These are phyloP conservation scores for Cephalopholis sonnerati DNA, from an alignment of 2,113 vertebrate species.

Conservation along the genomic window DNA sequence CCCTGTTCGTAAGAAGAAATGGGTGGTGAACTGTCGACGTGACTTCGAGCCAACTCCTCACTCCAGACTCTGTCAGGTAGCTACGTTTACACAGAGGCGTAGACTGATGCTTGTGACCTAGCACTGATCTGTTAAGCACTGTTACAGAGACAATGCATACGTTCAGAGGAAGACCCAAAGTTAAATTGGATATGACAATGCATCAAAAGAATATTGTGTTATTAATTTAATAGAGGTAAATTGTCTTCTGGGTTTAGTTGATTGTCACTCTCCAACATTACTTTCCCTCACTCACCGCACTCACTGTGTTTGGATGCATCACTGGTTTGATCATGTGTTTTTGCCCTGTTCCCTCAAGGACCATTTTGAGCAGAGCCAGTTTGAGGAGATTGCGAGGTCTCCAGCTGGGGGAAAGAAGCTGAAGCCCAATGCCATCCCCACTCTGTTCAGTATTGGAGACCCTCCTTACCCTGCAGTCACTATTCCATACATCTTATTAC, in stretches of 20 bases:
- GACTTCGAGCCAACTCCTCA: slow-evolving; percentile 87
- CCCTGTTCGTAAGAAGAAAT: slow-evolving; percentile 83
- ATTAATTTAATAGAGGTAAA: not conserved
- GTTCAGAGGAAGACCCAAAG: not conserved
- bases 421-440: slow-evolving; percentile 87
- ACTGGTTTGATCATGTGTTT: not conserved
- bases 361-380: slow-evolving; percentile 87
- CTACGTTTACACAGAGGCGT: slow-evolving; percentile 41
- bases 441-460: slow-evolving; percentile 82
- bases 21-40: slow-evolving; percentile 86
- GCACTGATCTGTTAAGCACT: not conserved
- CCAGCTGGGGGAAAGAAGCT: slow-evolving; percentile 86
- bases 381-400: slow-evolving; percentile 86
- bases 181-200: not conserved
- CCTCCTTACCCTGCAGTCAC: slow-evolving; percentile 79
- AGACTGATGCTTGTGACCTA: not conserved
- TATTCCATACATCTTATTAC: slow-evolving; percentile 66
- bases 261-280: not conserved
- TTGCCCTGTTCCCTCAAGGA: slow-evolving; percentile 71
- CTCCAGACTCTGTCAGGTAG: slow-evolving; percentile 85
- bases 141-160: not conserved
- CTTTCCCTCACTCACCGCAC: not conserved
- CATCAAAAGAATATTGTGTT: not conserved
- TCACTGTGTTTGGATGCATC: not conserved
- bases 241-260: not conserved